These are phyloP conservation scores for Ploceus nigricollis DNA, from an alignment of 2,113 vertebrate genomes.

Conservation along the genomic window DNA sequence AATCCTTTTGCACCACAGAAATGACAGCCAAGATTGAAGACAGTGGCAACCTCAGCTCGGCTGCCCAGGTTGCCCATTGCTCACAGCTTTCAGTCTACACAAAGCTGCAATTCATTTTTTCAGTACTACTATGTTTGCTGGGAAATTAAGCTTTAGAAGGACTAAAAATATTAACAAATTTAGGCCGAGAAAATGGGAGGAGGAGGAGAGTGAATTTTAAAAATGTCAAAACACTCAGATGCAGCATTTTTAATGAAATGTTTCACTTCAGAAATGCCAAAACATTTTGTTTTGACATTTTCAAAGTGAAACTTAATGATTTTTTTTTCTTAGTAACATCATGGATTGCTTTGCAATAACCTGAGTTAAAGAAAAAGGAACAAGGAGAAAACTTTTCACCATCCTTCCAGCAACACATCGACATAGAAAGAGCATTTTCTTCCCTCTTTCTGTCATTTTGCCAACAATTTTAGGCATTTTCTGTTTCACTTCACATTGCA, in stretches of 20 bases:
- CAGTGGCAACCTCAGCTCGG: not conserved
- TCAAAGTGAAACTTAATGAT: constrained; percentile 45
- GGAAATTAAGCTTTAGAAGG: not conserved
- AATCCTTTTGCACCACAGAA: not conserved
- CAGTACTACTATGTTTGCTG: not conserved
- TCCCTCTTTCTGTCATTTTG: constrained; percentile 24
- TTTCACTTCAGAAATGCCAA: constrained; percentile 68
- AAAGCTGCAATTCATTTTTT: not conserved
- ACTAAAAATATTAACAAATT: constrained; percentile 50
- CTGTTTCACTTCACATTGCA: not conserved
- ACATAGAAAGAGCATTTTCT: constrained; percentile 35
- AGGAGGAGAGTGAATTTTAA: not conserved
- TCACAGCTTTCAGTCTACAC: not conserved
- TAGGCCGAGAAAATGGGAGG: not conserved
- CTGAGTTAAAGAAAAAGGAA: not conserved
- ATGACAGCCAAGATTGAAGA: not conserved
- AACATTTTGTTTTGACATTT: constrained; percentile 71
- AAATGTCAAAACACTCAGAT: constrained; percentile 67
- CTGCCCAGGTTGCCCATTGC: not conserved
- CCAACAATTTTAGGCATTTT: not conserved
- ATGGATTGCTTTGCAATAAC: not conserved
- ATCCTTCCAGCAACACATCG: not conserved
- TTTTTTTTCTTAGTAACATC: not conserved
- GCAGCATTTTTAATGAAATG: constrained; percentile 62
- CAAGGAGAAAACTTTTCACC: not conserved